phyloP scores from a whole-genome alignment of 2,113 vertebrate species.

The Todiramphus saurophagus region DNA sequence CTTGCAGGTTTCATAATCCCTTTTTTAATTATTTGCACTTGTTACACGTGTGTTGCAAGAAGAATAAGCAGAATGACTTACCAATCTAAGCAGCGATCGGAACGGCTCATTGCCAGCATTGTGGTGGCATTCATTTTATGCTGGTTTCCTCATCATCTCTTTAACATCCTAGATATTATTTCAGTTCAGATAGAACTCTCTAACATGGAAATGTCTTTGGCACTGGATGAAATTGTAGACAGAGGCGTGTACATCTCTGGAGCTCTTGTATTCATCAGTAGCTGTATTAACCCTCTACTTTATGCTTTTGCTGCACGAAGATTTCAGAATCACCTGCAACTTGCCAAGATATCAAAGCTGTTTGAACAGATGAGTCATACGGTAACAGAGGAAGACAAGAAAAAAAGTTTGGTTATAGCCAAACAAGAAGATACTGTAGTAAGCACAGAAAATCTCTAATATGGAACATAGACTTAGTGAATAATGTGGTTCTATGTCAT shows the following conservation, averaged over 20 bases:
- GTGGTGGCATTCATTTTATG: slow-evolving; percentile 71
- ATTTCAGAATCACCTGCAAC: slow-evolving; percentile 42
- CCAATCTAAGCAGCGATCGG: slow-evolving; percentile 10
- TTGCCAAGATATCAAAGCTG: slow-evolving; percentile 54
- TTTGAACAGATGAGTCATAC: slow-evolving; percentile 62
- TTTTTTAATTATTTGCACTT: slow-evolving; percentile 65
- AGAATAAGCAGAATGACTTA: slow-evolving; percentile 63
- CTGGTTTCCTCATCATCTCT: slow-evolving; percentile 69
- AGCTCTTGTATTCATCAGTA: slow-evolving; percentile 71
- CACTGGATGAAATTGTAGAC: neutral
- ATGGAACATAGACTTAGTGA: neutral
- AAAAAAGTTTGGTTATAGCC: neutral
- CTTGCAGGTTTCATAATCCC: slow-evolving; percentile 67
- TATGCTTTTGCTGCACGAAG: slow-evolving; percentile 72
- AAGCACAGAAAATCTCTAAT: slow-evolving; percentile 31
- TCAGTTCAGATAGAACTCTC: slow-evolving; percentile 14
- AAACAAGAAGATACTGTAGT: neutral
- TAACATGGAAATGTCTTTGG: neutral
- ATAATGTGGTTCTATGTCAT: neutral
- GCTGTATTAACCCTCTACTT: slow-evolving; percentile 78
- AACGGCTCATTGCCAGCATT: slow-evolving; percentile 61
- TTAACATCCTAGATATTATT: slow-evolving; percentile 62
- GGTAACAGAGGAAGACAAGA: slow-evolving; percentile 4
- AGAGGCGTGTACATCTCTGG: slow-evolving; percentile 54
- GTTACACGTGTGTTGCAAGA: slow-evolving; percentile 64